phyloP scores from a whole-genome alignment of 2,113 vertebrate genomes.

The Calonectris borealis region DNA sequence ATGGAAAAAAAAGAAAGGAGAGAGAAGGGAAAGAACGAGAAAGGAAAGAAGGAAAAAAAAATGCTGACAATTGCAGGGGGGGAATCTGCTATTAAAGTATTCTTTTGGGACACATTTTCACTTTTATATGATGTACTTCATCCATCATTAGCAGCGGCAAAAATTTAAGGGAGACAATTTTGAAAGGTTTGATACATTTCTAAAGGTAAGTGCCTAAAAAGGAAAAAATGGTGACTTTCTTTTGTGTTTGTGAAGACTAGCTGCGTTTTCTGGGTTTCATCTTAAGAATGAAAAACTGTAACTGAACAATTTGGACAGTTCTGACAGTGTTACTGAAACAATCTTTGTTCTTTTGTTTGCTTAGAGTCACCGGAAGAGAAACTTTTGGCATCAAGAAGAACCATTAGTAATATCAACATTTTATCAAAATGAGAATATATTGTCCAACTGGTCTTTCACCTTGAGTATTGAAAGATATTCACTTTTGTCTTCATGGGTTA shows the following conservation, averaged over 20 bases:
- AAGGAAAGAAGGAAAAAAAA: neutral
- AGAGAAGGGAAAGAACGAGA: neutral
- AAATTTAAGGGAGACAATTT: conserved; percentile 2
- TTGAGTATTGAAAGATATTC: neutral
- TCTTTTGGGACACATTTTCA: neutral
- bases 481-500: neutral
- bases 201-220: neutral
- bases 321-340: conserved; percentile 2
- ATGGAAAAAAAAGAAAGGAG: neutral
- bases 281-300: neutral
- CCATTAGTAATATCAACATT: neutral
- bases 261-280: conserved; percentile 3
- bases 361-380: neutral
- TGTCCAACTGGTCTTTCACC: neutral
- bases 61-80: neutral
- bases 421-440: conserved; percentile 7
- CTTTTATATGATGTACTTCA: neutral
- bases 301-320: conserved; percentile 18
- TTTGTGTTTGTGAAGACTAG: neutral
- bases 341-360: neutral
- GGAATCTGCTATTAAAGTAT: neutral
- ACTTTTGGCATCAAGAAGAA: neutral
- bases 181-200: neutral
- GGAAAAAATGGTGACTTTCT: neutral
- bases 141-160: neutral